Conservation (phyloP, 2,888 invertebrate species). For the Neoitamus cyanurus region DNA sequence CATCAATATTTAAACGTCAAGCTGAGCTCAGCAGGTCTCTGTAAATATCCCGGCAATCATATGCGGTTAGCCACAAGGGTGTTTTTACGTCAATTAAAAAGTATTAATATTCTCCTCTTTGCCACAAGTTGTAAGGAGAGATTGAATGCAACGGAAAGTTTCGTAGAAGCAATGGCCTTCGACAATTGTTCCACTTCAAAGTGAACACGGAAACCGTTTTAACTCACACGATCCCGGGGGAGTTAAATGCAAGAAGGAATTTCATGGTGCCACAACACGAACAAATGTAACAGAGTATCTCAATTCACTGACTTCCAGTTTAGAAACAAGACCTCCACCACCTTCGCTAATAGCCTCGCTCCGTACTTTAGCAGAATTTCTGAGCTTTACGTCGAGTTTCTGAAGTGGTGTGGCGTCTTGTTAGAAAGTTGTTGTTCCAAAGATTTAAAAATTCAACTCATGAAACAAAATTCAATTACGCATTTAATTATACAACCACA, state of each 20-base stretch:
- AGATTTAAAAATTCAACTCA: too few relatives aligned
- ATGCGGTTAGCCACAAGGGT: background rate
- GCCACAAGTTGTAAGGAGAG: background rate
- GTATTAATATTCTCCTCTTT: conserved; percentile 14
- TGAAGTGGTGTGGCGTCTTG: background rate
- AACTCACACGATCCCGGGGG: background rate
- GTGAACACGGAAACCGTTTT: background rate
- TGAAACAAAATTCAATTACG: too few relatives aligned
- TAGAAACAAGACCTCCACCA: background rate
- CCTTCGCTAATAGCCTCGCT: background rate
- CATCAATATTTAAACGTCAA: conserved; percentile 20
- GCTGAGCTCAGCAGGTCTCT: background rate
- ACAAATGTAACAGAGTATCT: background rate
- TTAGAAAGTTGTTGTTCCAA: background rate
- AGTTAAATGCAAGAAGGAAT: background rate
- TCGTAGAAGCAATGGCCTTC: background rate
- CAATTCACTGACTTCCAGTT: background rate
- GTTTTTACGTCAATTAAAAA: conserved; percentile 20
- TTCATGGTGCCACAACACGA: background rate
- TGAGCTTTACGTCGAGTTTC: background rate
- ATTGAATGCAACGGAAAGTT: background rate
- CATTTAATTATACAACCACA: too few relatives aligned
- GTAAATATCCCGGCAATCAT: conserved; percentile 4
- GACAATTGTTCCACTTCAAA: background rate
- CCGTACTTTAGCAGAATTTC: background rate